Conservation (phyloP, 2,888 invertebrate species). For the Graphium colonna region DNA sequence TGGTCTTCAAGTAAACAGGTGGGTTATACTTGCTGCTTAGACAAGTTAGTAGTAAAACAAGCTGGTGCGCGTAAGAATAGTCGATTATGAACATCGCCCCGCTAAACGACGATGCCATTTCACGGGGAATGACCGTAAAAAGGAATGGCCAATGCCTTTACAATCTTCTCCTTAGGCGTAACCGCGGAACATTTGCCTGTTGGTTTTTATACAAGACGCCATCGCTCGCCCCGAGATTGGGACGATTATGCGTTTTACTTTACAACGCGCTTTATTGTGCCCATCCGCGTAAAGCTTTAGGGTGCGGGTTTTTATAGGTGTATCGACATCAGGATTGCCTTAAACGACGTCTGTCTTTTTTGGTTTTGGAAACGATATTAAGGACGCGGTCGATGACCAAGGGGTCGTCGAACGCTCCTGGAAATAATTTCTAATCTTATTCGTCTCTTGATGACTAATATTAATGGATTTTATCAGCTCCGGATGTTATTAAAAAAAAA, state of each 20-base stretch:
- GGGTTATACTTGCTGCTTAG: no score
- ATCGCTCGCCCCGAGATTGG: conserved; percentile 13
- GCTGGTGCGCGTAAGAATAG: neutral
- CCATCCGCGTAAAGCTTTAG: conserved; percentile 6
- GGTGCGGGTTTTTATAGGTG: neutral
- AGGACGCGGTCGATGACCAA: neutral
- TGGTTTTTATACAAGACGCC: conserved; percentile 15
- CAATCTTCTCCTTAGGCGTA: conserved; percentile 6
- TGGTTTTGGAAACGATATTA: neutral
- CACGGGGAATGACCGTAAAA: conserved; percentile 8
- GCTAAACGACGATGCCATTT: neutral
- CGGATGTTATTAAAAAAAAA: no score
- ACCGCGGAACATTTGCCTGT: conserved; percentile 13
- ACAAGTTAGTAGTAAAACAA: no score
- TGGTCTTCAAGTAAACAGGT: no score
- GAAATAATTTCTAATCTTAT: no score
- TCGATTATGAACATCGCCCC: conserved; percentile 1
- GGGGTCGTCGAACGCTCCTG: neutral
- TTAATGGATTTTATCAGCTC: no score
- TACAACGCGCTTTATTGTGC: conserved; percentile 2
- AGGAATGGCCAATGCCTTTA: conserved; percentile 10
- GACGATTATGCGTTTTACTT: conserved; percentile 8
- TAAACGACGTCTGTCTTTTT: conserved; percentile 2
- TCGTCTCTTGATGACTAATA: no score
- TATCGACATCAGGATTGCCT: neutral